These are phyloP conservation scores for Orientallactaga bullata DNA, from an alignment of 2,113 vertebrate species.

Conservation along the genomic window DNA sequence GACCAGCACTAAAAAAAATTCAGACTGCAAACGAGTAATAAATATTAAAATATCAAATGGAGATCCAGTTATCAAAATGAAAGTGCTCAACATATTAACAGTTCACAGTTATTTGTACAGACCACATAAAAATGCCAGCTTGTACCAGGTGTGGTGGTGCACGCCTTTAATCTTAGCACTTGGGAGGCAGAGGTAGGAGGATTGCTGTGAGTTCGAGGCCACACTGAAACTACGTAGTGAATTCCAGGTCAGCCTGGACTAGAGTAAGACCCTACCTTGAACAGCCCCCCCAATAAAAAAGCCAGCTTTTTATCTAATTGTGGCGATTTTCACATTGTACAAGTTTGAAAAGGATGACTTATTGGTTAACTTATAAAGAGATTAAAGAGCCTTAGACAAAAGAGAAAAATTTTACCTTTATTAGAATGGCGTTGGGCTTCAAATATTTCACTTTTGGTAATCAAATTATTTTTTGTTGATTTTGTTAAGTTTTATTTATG, in stretches of 20 bases:
- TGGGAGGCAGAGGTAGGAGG: not conserved
- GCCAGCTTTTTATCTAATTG: no score
- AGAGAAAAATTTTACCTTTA: conserved; percentile 96
- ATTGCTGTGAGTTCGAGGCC: not conserved
- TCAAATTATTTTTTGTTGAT: conserved; percentile 86
- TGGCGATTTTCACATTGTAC: conserved; percentile 32
- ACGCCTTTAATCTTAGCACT: not conserved
- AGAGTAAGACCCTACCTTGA: no score
- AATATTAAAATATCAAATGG: conserved; percentile 85
- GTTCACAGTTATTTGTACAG: conserved; percentile 85
- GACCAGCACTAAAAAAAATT: conserved; percentile 66
- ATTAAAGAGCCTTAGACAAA: conserved; percentile 88
- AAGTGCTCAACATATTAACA: conserved; percentile 83
- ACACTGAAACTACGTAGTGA: not conserved
- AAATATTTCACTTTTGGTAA: conserved; percentile 94
- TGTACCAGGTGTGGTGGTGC: conserved; percentile 5
- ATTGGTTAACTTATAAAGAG: conserved; percentile 83
- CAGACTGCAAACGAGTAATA: conserved; percentile 83
- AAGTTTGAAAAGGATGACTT: conserved; percentile 83
- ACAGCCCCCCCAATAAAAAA: no score
- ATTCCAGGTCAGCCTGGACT: not conserved
- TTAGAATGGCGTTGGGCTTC: conserved; percentile 96
- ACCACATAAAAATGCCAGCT: conserved; percentile 84
- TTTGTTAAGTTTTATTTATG: conserved; percentile 80
- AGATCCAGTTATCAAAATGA: conserved; percentile 85